Conservation (phyloP, 2,113 vertebrate genomes). For the Nibea albiflora region DNA sequence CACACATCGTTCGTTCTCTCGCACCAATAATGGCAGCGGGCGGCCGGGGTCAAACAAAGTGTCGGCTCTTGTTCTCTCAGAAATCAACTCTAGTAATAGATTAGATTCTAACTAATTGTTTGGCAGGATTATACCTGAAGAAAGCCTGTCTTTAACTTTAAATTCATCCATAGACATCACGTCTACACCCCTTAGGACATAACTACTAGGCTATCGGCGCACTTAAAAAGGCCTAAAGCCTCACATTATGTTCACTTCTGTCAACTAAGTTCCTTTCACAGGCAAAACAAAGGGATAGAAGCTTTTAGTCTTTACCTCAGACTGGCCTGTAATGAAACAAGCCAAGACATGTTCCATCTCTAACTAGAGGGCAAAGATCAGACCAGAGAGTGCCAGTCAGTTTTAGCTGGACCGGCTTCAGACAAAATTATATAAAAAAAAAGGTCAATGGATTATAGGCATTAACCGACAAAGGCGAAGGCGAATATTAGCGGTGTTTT, state of each 20-base stretch:
- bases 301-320: constrained; percentile 31
- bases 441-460: constrained; percentile 17
- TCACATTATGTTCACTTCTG: constrained; percentile 23
- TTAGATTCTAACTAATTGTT: not conserved
- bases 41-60: not conserved
- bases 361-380: constrained; percentile 59
- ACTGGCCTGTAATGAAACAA: constrained; percentile 54
- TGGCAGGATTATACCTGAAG: not conserved
- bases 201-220: not conserved
- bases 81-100: not conserved
- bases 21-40: constrained; percentile 1
- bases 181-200: not conserved
- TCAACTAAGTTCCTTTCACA: constrained; percentile 13
- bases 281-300: constrained; percentile 31
- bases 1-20: not conserved
- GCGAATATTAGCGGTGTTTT: not conserved
- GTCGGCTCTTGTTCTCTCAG: constrained; percentile 11
- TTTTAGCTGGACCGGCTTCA: not conserved
- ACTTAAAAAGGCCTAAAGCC: not conserved
- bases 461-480: not conserved
- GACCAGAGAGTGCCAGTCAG: constrained; percentile 8
- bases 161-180: not conserved
- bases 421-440: not conserved
- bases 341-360: constrained; percentile 32
- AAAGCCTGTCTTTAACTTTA: constrained; percentile 1